These are phyloP conservation scores for Drosophila meridiana DNA, from an alignment of 2,888 invertebrate species.

Conservation along the genomic window DNA sequence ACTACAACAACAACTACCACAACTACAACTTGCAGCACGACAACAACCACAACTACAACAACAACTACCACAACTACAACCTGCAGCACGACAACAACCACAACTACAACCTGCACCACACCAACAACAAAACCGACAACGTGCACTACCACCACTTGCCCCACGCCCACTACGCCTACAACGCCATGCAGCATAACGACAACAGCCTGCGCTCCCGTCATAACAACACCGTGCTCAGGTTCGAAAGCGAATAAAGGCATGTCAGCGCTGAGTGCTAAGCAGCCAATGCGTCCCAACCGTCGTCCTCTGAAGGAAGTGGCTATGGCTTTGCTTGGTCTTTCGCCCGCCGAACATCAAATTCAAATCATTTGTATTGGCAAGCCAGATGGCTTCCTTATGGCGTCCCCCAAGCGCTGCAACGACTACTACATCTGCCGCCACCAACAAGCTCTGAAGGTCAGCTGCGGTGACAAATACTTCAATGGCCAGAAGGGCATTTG, in stretches of 20 bases:
- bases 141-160: slow-evolving; percentile 15
- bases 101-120: slow-evolving; percentile 3
- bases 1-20: neutral
- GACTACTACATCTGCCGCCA: slow-evolving; percentile 73
- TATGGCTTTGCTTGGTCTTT: slow-evolving; percentile 11
- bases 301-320: slow-evolving; percentile 42
- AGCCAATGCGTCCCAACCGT: slow-evolving; percentile 33
- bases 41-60: slow-evolving; percentile 14
- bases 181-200: slow-evolving; percentile 9
- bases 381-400: slow-evolving; percentile 67
- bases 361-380: slow-evolving; percentile 61
- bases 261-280: neutral
- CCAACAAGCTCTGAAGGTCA: slow-evolving; percentile 57
- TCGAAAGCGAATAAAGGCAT: slow-evolving; percentile 7
- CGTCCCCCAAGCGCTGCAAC: slow-evolving; percentile 69
- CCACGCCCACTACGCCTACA: neutral
- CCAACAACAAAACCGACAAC: slow-evolving; percentile 16
- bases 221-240: slow-evolving; percentile 11
- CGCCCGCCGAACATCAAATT: slow-evolving; percentile 17
- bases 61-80: slow-evolving; percentile 11
- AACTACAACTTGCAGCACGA: neutral
- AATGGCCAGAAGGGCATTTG: slow-evolving; percentile 73
- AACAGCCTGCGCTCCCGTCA: slow-evolving; percentile 14
- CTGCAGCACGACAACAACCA: neutral
- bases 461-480: slow-evolving; percentile 72